Percentiles rank a stretch among this genome's conserved stretches.
phyloP scores from a whole-genome alignment of 2,888 invertebrate genomes.

The Tetranychus truncatus region DNA sequence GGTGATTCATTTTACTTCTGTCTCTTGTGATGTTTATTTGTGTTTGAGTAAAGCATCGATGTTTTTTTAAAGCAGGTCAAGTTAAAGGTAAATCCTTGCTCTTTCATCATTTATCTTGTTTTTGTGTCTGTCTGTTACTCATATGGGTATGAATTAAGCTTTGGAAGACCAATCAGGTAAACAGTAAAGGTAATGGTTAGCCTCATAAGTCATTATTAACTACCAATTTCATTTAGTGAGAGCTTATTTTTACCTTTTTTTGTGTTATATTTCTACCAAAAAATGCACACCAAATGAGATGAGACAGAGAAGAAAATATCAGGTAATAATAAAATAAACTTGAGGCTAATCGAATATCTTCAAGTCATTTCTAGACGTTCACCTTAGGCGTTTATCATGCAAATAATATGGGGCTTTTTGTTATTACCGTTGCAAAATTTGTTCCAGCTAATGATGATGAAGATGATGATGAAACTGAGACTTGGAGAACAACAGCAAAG shows the following conservation, averaged over 20 bases:
- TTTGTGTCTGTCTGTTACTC: not conserved
- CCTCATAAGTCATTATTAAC: constrained; percentile 1
- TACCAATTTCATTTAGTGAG: not conserved
- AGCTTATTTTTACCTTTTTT: not conserved
- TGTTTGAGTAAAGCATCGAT: not conserved
- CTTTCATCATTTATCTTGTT: not conserved
- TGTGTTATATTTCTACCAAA: not conserved
- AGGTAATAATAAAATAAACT: not conserved
- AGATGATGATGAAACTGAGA: not conserved
- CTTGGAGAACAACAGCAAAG: too few relatives aligned
- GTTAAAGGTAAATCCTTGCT: not conserved
- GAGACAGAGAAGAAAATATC: not conserved
- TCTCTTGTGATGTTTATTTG: not conserved
- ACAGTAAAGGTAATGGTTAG: not conserved
- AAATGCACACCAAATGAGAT: not conserved
- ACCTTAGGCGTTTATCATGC: not conserved
- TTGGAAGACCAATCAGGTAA: not conserved
- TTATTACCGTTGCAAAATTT: not conserved
- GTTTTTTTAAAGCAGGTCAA: not conserved
- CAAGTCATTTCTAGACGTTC: not conserved
- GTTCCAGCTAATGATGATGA: not conserved
- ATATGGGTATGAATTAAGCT: not conserved
- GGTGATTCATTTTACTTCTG: not conserved
- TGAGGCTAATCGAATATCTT: not conserved
- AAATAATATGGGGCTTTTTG: not conserved